These are phyloP conservation scores for Globodera rostochiensis DNA, from an alignment of 1,140 invertebrate genomes.

Conservation along the genomic window DNA sequence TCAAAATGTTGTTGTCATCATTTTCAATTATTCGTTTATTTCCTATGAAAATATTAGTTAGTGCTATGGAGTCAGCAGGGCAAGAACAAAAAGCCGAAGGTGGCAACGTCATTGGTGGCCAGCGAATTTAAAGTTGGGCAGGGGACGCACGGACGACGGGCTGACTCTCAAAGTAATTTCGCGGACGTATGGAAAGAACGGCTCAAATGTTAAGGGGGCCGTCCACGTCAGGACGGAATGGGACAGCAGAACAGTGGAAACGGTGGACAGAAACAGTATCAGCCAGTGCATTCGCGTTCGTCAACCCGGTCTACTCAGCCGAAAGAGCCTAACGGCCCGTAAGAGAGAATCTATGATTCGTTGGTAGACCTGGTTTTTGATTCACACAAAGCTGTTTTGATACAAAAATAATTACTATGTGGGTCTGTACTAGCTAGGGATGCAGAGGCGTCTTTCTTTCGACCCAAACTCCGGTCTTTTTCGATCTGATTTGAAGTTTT, in stretches of 20 bases:
- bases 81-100: not conserved
- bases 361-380: too few relatives aligned
- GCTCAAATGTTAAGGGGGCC: not conserved
- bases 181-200: not conserved
- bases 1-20: too few relatives aligned
- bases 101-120: not conserved
- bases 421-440: too few relatives aligned
- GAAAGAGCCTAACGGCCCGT: too few relatives aligned
- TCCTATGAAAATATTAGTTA: not conserved
- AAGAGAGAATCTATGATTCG: too few relatives aligned
- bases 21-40: too few relatives aligned
- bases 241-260: not conserved
- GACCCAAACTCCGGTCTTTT: not conserved
- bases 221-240: not conserved
- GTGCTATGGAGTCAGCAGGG: slow-evolving; percentile 32
- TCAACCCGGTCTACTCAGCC: too few relatives aligned
- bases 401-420: too few relatives aligned
- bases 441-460: too few relatives aligned
- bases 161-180: not conserved
- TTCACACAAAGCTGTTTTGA: too few relatives aligned
- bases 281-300: not conserved
- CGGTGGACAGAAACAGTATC: not conserved
- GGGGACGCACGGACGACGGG: not conserved
- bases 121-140: not conserved
- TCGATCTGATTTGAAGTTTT: not conserved